phyloP scores from a whole-genome alignment of 2,888 invertebrate species.

The Lasioglossum villosulum region DNA sequence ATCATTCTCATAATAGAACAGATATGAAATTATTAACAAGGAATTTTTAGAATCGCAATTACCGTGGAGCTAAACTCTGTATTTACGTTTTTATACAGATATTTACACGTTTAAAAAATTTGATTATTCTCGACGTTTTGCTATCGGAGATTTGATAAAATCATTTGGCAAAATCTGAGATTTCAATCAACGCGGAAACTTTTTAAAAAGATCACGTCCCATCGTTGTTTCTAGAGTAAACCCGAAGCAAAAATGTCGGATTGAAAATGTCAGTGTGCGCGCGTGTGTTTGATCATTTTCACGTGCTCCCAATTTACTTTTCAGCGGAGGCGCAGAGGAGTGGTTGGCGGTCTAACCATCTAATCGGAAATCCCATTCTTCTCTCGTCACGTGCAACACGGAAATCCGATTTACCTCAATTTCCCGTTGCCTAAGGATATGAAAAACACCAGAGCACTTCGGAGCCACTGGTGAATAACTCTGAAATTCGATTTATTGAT shows the following conservation, averaged over 20 bases:
- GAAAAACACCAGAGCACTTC: background rate
- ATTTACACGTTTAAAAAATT: background rate
- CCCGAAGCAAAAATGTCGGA: background rate
- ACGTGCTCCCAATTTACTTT: background rate
- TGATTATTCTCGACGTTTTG: background rate
- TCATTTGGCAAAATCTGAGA: background rate
- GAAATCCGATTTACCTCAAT: slow-evolving; percentile 73
- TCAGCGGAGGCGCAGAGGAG: background rate
- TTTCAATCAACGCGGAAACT: background rate
- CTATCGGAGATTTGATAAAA: background rate
- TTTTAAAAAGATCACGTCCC: background rate
- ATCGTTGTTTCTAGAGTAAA: background rate
- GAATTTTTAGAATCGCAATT: background rate
- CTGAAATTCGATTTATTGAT: background rate
- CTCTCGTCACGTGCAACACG: slow-evolving; percentile 59
- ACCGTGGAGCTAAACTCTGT: too few species aligned
- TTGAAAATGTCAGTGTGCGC: background rate
- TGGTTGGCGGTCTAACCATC: slow-evolving; percentile 31
- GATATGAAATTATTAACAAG: background rate
- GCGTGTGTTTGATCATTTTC: background rate
- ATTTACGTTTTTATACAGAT: background rate
- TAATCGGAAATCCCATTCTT: slow-evolving; percentile 68
- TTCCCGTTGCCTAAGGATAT: slow-evolving; percentile 51
- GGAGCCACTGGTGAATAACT: slow-evolving; percentile 6
- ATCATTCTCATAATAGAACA: background rate